Base-by-base conservation (phyloP, 2,113 vertebrate genomes). In the Elgaria multicarinata region DNA sequence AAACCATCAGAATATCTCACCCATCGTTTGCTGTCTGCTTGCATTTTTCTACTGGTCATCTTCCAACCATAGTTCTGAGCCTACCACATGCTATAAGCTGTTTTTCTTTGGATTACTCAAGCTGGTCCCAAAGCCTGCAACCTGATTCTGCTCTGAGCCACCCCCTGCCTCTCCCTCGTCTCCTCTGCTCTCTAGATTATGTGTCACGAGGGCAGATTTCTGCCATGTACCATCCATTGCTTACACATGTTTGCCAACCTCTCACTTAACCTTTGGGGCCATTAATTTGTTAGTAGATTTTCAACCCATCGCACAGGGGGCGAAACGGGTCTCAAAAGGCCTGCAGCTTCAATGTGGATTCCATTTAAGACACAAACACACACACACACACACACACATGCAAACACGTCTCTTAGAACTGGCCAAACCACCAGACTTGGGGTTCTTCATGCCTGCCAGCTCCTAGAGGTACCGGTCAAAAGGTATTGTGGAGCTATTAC, bases 71-170 rank as follows among this genome's bases (percentile, higher is more conserved):
- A 62, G 55, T 53, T 72, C 85, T 83, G 64, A 81, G 20, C 85
- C 87, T 89, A 89, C 84, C 86, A 88, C 71, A 92, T 86, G 84
- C 87, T 90, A 85, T 62, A 62, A 50, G 90, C 82, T 85, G 89
- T 97, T 96, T 96, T 90, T 95, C 93, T 94, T 93, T 88, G 79
- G 87, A 92, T 95, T 92, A 91, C 93, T 96, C 96, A 94, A 97
- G 95, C 96, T 85, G 92, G 92, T 89, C 95, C 89, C 87, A 89
- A 84, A 89, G 90, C 74, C 88, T 94, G 93, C 82, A 93, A 95
- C 86, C 64, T 77, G 93, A 95, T 93, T 86, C 93, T 88, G 74
- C 53, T 87, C 88, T 88, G 31, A 89, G 87, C 80, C 71, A n/a
- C 66, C 86, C 92, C 87, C 83, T 50, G 66, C 76, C 44, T 39